Evolutionary conservation across 2,797 vertebrate species (phyloP).

Genomic region (Esox lucius): DNA sequence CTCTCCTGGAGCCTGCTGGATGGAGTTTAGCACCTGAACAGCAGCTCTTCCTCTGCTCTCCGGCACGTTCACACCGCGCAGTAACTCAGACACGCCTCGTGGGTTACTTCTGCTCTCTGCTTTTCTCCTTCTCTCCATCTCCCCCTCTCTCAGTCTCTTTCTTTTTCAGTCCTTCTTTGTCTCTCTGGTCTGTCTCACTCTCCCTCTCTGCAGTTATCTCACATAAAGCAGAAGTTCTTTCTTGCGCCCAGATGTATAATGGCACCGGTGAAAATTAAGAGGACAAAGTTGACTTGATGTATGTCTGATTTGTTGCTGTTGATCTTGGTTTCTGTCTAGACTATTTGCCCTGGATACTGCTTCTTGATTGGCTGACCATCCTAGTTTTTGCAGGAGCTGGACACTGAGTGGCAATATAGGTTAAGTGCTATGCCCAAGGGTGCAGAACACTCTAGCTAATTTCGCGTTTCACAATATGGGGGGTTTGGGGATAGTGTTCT

Average conservation of each 20-base stretch:
- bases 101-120: slow-evolving; percentile 54
- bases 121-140: slow-evolving; percentile 52
- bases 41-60: slow-evolving; percentile 2
- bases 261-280: neutral
- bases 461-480: slow-evolving; percentile 41
- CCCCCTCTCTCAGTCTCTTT: neutral
- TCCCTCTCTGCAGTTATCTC: slow-evolving; percentile 52
- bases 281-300: neutral
- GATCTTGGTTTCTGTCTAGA: neutral
- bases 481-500: neutral
- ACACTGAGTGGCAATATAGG: slow-evolving; percentile 43
- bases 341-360: neutral
- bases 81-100: slow-evolving; percentile 57
- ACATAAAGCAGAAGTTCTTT: slow-evolving; percentile 52
- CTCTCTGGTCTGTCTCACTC: neutral
- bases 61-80: slow-evolving; percentile 37
- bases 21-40: slow-evolving; percentile 56
- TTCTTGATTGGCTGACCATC: slow-evolving; percentile 55
- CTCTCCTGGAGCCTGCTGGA: slow-evolving; percentile 40
- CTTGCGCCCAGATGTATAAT: neutral
- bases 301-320: neutral
- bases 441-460: slow-evolving; percentile 24
- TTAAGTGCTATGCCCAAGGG: slow-evolving; percentile 55
- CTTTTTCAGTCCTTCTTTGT: neutral
- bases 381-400: slow-evolving; percentile 41